Percentiles rank a stretch among this genome's conserved stretches.
Evolutionary conservation across 2,797 vertebrate genomes (phyloP).

Genomic region (Takifugu ocellatus): DNA sequence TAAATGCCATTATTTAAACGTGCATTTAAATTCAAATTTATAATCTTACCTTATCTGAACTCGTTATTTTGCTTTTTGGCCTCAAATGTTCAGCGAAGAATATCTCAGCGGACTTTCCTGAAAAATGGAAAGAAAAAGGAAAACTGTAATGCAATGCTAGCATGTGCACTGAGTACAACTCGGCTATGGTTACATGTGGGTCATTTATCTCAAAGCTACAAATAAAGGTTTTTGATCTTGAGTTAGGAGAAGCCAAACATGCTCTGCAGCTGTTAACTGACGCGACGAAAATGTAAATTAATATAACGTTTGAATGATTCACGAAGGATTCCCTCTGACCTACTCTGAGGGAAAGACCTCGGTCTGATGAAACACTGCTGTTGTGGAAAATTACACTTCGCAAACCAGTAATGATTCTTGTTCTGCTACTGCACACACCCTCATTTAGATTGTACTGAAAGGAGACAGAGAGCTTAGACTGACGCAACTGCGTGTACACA

Average conservation of each 20-base stretch:
- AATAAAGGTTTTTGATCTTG: too few species aligned
- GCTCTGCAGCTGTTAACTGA: too few species aligned
- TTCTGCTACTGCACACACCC: slow-evolving; percentile 48
- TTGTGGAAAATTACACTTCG: slow-evolving; percentile 38
- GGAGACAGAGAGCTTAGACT: slow-evolving; percentile 22
- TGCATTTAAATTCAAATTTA: too few species aligned
- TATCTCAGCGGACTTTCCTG: background rate
- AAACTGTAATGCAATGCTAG: background rate
- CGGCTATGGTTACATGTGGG: too few species aligned
- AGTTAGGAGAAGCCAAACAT: too few species aligned
- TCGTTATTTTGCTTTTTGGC: background rate
- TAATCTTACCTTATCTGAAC: too few species aligned
- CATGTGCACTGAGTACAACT: too few species aligned
- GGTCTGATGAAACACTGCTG: slow-evolving; percentile 1
- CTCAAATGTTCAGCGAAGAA: background rate
- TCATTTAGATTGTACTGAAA: slow-evolving; percentile 17
- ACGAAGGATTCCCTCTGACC: slow-evolving; percentile 36
- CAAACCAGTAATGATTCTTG: slow-evolving; percentile 24
- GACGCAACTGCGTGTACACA: background rate
- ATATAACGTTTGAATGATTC: background rate
- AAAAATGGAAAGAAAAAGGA: background rate
- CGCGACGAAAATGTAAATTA: background rate
- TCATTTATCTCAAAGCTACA: too few species aligned
- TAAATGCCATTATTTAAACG: too few species aligned
- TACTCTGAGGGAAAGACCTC: slow-evolving; percentile 31